Evolutionary conservation across 64 coral and sea anemone genomes (phyloP), one percentile per base, ranked within the genome.

Genomic region (Hydrozoanthus tunicans): DNA sequence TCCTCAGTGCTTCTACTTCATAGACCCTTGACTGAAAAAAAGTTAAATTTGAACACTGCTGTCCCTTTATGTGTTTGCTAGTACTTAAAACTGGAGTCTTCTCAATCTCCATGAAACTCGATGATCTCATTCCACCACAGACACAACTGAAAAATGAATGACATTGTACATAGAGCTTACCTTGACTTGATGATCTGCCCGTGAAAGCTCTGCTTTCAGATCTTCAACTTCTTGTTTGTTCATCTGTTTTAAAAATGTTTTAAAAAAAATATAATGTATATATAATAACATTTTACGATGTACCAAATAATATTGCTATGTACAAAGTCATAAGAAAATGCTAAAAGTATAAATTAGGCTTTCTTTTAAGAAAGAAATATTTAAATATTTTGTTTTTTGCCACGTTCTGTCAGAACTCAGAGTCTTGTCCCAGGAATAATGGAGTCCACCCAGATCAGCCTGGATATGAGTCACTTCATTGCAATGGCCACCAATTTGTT

Each of bases 201-300:
- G 75, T 9, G 86, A 56, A 77, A 86, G 92, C 5, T 96, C 95
- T 77, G 56, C 81, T 82, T 91, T 93, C 1, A 96, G 83, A 76
- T 96, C 82, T 89, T 93, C 95, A 54, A 82, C 79, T 91, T 96
- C 95, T 69, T 89, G 89, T 68, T 75, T 86, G 25, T 96, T 79
- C 70, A 93, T 96, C 95, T 96, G 66, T 84, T 68, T 9, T 15
- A 53, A 54, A 64, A 23, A 61, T 20, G 54, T 10, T 5, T 56
- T 78, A 81, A 26, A 57, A 62, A 25, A 70, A 20, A 70, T 6
- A 70, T 68, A 10, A 68, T 17, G 3, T 8, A 13, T 67, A 5
- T 6, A 4, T 4, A 23, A 6, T 70, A 4, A 9, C 63, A 65
- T 9, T 65, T 65, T 15, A 65, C 5, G 17, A 14, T 66, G 64